Evolutionary conservation across 2,888 invertebrate genomes (phyloP), one percentile per base, ranked within the genome.

Genomic region (Agrotis exclamationis): DNA sequence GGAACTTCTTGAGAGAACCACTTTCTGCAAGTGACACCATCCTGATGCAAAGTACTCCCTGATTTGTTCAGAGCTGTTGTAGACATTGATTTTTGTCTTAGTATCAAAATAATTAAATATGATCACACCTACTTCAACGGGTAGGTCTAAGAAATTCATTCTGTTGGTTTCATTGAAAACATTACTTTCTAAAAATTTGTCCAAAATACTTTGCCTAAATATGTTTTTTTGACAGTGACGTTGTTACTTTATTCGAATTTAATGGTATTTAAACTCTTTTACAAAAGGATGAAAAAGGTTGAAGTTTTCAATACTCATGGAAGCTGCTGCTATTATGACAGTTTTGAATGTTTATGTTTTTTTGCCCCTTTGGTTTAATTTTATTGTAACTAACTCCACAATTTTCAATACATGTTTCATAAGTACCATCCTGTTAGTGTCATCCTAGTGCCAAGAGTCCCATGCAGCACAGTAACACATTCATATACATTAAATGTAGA

Each of bases 1-100:
- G 7, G 78, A 81, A 44, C 83, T 88, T 75, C 87, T 80, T 20
- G 90, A 88, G 16, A 91, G 64, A 54, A 78, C 63, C 11, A 88
- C 76, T 39, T 64, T 85, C 20, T 82, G 86, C 48, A 89, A 22
- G 22, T 87, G 86, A 50, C 77, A 80, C 74, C 86, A 83, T 11
- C 81, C 79, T 48, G 89, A 85, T 33, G 84, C 83, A 57, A 90
- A 89, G 65, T 85, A 88, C 18, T 79, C 77, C 24, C 87, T 82
- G 13, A 90, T 65, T 14, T 78, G 82, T 33, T 60, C 62, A 45
- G 82, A 84, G 53, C 80, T 71, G 53, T 82, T 82, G 58, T 88
- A 89, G 5, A 81, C 65, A 63, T 78, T 84, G 39, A 87, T 85
- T 82, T 87, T 87, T 0, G 87, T 80, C 71, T 80, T 77, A 47